Evolutionary conservation across 2,113 vertebrate genomes (phyloP).

Genomic region (Ciconia boyciana): DNA sequence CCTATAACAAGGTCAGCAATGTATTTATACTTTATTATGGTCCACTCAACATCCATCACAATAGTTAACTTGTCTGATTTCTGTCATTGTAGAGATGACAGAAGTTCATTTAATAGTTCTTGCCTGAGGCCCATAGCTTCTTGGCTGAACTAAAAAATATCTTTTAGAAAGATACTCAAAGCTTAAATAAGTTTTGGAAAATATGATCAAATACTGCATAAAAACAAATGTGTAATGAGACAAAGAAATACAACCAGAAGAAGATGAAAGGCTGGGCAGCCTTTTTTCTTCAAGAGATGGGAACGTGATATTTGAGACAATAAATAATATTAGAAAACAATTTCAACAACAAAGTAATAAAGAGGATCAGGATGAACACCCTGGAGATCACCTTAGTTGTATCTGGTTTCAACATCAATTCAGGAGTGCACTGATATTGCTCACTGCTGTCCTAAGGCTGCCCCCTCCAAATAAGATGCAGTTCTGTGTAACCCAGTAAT

Average conservation of each 20-base stretch:
- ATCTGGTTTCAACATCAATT: constrained; percentile 40
- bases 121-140: not conserved
- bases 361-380: constrained; percentile 16
- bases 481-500: not conserved
- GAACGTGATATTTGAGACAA: constrained; percentile 22
- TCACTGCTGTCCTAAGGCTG: not conserved
- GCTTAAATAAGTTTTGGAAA: constrained; percentile 47
- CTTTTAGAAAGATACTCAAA: constrained; percentile 36
- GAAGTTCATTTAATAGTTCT: not conserved
- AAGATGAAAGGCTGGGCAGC: constrained; percentile 46
- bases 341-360: constrained; percentile 34
- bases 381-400: not conserved
- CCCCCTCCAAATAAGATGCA: not conserved
- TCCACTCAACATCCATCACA: not conserved
- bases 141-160: constrained; percentile 39
- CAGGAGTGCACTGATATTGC: not conserved
- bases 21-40: not conserved
- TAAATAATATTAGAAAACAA: constrained; percentile 54
- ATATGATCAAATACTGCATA: constrained; percentile 39
- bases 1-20: not conserved
- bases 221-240: constrained; percentile 34
- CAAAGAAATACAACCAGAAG: constrained; percentile 24
- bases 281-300: constrained; percentile 3
- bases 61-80: constrained; percentile 29
- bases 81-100: constrained; percentile 1